A percentile compares a stretch with the other conserved stretches of the same genome.
phyloP scores from a whole-genome alignment of 2,888 invertebrate genomes.

The Noctua janthina region DNA sequence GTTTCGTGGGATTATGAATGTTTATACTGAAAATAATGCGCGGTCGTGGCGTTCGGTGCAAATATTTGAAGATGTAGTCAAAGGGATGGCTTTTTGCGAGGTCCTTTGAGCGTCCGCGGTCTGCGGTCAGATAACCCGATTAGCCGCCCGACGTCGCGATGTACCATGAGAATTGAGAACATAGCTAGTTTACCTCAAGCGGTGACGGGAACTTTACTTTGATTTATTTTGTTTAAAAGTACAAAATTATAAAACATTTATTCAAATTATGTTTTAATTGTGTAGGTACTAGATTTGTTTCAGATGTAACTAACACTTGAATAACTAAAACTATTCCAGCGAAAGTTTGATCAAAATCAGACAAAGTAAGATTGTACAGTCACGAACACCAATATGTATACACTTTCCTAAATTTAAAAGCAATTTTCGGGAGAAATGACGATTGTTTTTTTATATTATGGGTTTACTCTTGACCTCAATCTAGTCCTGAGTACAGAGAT shows the following conservation, averaged over 20 bases:
- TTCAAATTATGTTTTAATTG: background rate
- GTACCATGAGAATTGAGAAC: slow-evolving; percentile 65
- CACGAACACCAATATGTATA: no score
- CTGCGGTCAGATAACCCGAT: slow-evolving; percentile 89
- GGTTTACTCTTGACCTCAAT: no score
- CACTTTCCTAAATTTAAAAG: no score
- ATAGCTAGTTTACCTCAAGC: slow-evolving; percentile 53
- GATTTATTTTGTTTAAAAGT: slow-evolving; percentile 33
- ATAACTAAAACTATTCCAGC: background rate
- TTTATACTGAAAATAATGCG: slow-evolving; percentile 89
- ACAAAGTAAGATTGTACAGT: background rate
- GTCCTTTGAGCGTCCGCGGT: slow-evolving; percentile 85
- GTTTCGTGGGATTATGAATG: slow-evolving; percentile 86
- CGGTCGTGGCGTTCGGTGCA: slow-evolving; percentile 85
- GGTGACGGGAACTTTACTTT: slow-evolving; percentile 42
- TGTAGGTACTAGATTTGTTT: background rate
- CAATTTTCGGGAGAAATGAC: no score
- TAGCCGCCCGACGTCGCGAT: slow-evolving; percentile 70
- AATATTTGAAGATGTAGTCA: slow-evolving; percentile 89
- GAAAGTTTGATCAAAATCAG: background rate
- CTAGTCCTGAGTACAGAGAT: no score
- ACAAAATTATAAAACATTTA: background rate
- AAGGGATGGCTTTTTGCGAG: slow-evolving; percentile 87
- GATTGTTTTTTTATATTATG: no score
- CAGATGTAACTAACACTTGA: background rate